Percentiles rank a stretch among this genome's conserved stretches.
These are phyloP conservation scores for Tychaedon coryphoeus DNA, from an alignment of 2,113 vertebrate species.

Conservation along the genomic window DNA sequence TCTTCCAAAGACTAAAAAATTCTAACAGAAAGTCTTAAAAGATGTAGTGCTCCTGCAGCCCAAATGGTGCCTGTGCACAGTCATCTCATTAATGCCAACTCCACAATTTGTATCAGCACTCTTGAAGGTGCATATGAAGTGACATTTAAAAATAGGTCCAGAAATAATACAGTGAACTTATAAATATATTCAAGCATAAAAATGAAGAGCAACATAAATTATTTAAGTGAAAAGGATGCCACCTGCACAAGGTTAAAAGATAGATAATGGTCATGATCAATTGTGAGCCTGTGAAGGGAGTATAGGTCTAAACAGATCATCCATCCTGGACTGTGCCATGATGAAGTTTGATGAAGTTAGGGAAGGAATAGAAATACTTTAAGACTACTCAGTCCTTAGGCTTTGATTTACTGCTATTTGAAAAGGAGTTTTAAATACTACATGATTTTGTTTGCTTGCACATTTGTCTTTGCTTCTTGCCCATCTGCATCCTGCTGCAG, in stretches of 20 bases:
- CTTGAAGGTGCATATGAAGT: background rate
- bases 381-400: background rate
- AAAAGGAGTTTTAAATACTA: background rate
- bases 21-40: background rate
- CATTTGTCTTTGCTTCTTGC: background rate
- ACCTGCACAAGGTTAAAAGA: slow-evolving; percentile 10
- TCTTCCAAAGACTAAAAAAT: background rate
- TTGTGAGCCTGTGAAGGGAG: background rate
- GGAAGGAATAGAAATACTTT: background rate
- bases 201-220: slow-evolving; percentile 3
- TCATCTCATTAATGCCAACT: background rate
- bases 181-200: slow-evolving; percentile 49
- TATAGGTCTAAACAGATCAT: background rate
- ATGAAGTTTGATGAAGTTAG: background rate
- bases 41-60: background rate
- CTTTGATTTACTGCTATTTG: background rate
- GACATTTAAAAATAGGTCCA: slow-evolving; percentile 34
- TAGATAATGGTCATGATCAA: background rate
- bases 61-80: background rate
- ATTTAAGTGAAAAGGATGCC: slow-evolving; percentile 5
- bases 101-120: background rate
- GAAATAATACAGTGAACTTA: slow-evolving; percentile 41
- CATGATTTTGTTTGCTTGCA: background rate
- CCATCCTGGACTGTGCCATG: background rate
- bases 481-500: rapidly evolving